These are phyloP conservation scores for Drosophila nigrodunni DNA, from an alignment of 1,140 invertebrate species.

Conservation along the genomic window DNA sequence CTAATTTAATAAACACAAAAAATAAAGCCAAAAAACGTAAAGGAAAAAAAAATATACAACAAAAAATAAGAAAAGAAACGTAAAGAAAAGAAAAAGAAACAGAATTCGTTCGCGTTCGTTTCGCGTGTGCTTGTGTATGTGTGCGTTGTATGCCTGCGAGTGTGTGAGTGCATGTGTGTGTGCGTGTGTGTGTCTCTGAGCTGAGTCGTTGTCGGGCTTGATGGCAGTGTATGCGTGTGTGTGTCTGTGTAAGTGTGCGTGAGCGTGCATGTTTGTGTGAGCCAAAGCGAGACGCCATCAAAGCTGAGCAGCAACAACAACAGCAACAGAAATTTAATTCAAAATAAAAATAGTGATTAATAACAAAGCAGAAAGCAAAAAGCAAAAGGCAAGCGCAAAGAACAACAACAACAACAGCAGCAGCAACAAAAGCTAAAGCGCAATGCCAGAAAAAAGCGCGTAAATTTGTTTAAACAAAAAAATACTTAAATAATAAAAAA, in stretches of 20 bases:
- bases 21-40: constrained; percentile 15
- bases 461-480: constrained; percentile 5
- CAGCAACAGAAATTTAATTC: constrained; percentile 67
- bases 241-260: constrained; percentile 31
- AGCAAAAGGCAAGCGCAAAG: constrained; percentile 29
- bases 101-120: constrained; percentile 52
- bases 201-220: constrained; percentile 10
- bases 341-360: constrained; percentile 84
- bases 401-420: constrained; percentile 28
- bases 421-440: constrained; percentile 39
- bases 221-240: constrained; percentile 11
- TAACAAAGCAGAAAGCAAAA: constrained; percentile 62
- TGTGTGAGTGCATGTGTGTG: constrained; percentile 21
- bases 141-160: constrained; percentile 23
- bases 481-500: constrained; percentile 18
- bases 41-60: constrained; percentile 1
- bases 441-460: constrained; percentile 34
- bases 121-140: constrained; percentile 32
- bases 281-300: constrained; percentile 74
- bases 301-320: constrained; percentile 67
- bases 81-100: constrained; percentile 35
- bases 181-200: background rate
- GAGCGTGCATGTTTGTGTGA: constrained; percentile 43
- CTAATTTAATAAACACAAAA: background rate
- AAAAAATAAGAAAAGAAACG: constrained; percentile 3